phyloP scores from a whole-genome alignment of 2,797 vertebrate species.

The Melopsittacus undulatus region DNA sequence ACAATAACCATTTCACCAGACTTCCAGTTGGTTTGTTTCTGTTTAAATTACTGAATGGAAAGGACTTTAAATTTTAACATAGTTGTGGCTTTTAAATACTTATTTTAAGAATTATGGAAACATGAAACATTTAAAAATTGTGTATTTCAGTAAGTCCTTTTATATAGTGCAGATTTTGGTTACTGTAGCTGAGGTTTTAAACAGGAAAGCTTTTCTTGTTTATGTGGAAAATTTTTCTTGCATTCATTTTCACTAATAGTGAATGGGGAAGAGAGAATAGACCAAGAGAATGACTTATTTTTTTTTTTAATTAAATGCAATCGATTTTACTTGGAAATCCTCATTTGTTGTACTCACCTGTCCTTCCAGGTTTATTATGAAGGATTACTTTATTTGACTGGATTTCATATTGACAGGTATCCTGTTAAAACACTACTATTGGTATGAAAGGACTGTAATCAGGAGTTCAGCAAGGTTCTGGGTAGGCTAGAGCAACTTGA shows the following conservation, averaged over 20 bases:
- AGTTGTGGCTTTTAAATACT: not conserved
- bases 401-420: not conserved
- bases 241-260: not conserved
- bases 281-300: not conserved
- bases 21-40: slow-evolving; percentile 23
- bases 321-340: not conserved
- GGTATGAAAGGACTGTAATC: not conserved
- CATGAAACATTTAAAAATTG: not conserved
- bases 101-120: not conserved
- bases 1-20: slow-evolving; percentile 8
- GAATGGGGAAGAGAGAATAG: not conserved
- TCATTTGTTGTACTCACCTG: not conserved
- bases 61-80: not conserved
- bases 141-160: not conserved
- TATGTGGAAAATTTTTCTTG: not conserved
- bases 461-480: not conserved
- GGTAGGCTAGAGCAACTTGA: not conserved
- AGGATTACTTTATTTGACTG: not conserved
- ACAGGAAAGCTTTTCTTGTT: not conserved
- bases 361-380: not conserved
- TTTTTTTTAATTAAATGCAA: not conserved
- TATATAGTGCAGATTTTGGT: not conserved
- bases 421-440: not conserved
- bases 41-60: not conserved
- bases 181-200: not conserved